phyloP scores from a whole-genome alignment of 2,113 vertebrate genomes.

The Prochilodus magdalenae region DNA sequence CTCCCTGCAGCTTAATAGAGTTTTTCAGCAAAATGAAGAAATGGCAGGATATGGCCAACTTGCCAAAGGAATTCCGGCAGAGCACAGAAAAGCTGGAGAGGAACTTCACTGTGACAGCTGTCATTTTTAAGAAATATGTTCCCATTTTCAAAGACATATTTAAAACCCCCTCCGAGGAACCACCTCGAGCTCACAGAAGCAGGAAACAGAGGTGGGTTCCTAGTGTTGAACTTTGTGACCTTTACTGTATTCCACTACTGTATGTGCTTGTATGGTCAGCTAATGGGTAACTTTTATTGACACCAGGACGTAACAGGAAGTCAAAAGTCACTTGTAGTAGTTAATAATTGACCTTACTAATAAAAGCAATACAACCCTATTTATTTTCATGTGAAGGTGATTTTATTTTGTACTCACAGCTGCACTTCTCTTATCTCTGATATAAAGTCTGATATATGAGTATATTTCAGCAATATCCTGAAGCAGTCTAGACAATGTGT shows the following conservation, averaged over 20 bases:
- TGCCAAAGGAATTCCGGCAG: slow-evolving; percentile 87
- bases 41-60: slow-evolving; percentile 93
- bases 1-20: slow-evolving; percentile 84
- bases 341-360: not conserved
- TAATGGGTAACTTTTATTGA: slow-evolving; percentile 15
- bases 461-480: not conserved
- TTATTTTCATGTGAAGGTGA: not conserved
- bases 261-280: not conserved
- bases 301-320: not conserved
- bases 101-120: slow-evolving; percentile 92
- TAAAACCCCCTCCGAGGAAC: slow-evolving; percentile 88
- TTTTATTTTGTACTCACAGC: not conserved
- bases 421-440: not conserved
- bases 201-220: slow-evolving; percentile 87
- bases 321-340: not conserved
- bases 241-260: slow-evolving; percentile 21
- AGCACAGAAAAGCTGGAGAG: slow-evolving; percentile 90
- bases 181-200: slow-evolving; percentile 86
- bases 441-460: not conserved
- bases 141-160: slow-evolving; percentile 94
- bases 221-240: not conserved
- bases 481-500: not conserved
- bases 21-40: slow-evolving; percentile 98
- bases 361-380: not conserved
- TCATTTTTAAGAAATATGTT: slow-evolving; percentile 95